Evolutionary conservation across 2,797 vertebrate species (phyloP).

Genomic region (Platyrinchus mystaceus): DNA sequence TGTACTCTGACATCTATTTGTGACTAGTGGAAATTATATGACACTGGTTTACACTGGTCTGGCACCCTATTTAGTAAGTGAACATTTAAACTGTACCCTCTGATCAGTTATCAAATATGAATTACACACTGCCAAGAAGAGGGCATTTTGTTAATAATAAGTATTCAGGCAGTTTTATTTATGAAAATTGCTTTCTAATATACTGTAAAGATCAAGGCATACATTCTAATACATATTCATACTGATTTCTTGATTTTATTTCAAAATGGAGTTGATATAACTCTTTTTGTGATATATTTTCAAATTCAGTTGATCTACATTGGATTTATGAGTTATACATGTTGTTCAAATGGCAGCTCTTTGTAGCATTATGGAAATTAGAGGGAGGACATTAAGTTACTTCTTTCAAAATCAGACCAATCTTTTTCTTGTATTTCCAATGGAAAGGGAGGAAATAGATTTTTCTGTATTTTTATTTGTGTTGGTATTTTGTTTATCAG

Average conservation of each 20-base stretch:
- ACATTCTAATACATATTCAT: not conserved
- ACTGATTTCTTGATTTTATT: not conserved
- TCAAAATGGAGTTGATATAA: not conserved
- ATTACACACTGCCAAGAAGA: not conserved
- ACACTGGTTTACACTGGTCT: not conserved
- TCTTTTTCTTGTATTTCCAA: not conserved
- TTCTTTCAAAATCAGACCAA: not conserved
- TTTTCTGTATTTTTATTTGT: not conserved
- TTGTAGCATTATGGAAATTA: not conserved
- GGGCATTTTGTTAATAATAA: not conserved
- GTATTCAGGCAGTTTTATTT: not conserved
- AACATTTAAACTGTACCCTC: not conserved
- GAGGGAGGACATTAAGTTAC: conserved; percentile 4
- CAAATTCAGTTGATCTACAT: not conserved
- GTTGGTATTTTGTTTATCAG: not conserved
- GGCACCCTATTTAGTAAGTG: not conserved
- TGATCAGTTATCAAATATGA: not conserved
- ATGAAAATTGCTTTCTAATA: not conserved
- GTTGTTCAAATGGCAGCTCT: not conserved
- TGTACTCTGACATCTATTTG: not conserved
- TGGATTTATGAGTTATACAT: not conserved
- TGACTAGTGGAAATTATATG: not conserved
- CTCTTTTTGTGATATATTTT: not conserved
- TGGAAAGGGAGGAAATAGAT: not conserved
- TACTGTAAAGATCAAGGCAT: not conserved